Conservation (phyloP, 2,797 vertebrate species). For the Chrysocyon brachyurus region DNA sequence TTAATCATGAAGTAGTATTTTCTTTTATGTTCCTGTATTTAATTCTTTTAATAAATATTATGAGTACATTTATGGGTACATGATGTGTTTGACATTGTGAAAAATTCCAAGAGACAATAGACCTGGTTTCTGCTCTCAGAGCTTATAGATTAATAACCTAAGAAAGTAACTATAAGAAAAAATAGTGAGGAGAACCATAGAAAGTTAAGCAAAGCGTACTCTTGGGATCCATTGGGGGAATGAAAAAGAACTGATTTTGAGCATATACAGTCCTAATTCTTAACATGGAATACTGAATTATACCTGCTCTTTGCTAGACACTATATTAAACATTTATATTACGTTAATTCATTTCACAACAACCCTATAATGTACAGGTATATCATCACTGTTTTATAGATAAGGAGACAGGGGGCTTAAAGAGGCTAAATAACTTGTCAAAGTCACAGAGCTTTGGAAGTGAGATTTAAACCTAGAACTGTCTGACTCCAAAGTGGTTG, state of each 20-base stretch:
- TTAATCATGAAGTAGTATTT: conserved; percentile 17
- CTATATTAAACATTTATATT: neutral
- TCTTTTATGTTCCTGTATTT: conserved; percentile 43
- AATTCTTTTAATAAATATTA: conserved; percentile 36
- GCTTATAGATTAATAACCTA: neutral
- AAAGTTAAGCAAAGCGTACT: neutral
- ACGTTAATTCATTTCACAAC: conserved; percentile 27
- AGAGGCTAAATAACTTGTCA: conserved; percentile 19
- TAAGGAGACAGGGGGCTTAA: neutral
- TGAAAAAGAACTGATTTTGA: neutral
- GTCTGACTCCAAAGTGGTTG: neutral
- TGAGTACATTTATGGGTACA: neutral
- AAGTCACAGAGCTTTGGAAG: conserved; percentile 8
- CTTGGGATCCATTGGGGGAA: neutral
- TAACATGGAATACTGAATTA: neutral
- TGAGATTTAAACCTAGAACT: neutral
- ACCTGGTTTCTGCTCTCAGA: conserved; percentile 36
- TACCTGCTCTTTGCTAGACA: neutral
- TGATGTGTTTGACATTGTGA: conserved; percentile 36
- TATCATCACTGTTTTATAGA: conserved; percentile 18
- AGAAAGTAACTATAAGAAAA: neutral
- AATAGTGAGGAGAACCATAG: neutral
- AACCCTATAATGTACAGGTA: neutral
- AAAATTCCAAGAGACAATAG: conserved; percentile 20
- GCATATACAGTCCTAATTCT: neutral